Conservation (phyloP, 2,888 invertebrate genomes). For the Lasioglossum oenotherae region DNA sequence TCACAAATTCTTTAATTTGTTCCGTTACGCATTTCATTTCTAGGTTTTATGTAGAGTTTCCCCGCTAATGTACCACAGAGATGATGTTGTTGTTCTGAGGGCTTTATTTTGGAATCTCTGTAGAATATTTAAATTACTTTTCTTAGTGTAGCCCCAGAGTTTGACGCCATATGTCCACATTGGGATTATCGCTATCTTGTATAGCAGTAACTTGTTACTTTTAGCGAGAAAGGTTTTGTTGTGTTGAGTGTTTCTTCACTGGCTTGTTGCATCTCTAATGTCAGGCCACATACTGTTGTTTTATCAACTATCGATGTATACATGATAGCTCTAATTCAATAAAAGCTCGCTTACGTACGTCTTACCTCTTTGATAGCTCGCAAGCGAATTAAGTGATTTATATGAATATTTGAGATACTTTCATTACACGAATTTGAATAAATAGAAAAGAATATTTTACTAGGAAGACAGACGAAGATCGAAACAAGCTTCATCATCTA, state of each 20-base stretch:
- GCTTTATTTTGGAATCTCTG: neutral
- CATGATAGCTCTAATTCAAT: too few species aligned
- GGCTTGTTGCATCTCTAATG: neutral
- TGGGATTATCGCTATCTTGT: neutral
- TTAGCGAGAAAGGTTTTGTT: neutral
- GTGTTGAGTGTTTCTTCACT: neutral
- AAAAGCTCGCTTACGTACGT: too few species aligned
- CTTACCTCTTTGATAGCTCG: too few species aligned
- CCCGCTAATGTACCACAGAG: neutral
- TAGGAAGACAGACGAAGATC: constrained; percentile 69
- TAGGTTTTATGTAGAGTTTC: neutral
- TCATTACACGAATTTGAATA: constrained; percentile 24
- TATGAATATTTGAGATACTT: neutral
- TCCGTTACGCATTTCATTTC: neutral
- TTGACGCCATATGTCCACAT: neutral
- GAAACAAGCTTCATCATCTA: constrained; percentile 80
- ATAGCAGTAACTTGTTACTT: neutral
- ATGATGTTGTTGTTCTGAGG: neutral
- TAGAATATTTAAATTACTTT: neutral
- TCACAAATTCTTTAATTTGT: neutral
- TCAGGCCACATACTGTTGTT: neutral
- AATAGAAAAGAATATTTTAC: neutral
- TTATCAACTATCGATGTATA: too few species aligned
- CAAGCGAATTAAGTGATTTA: neutral
- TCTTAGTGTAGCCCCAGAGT: neutral